Evolutionary conservation across 1,140 invertebrate species (phyloP).

Genomic region (Euborellia annulipes): DNA sequence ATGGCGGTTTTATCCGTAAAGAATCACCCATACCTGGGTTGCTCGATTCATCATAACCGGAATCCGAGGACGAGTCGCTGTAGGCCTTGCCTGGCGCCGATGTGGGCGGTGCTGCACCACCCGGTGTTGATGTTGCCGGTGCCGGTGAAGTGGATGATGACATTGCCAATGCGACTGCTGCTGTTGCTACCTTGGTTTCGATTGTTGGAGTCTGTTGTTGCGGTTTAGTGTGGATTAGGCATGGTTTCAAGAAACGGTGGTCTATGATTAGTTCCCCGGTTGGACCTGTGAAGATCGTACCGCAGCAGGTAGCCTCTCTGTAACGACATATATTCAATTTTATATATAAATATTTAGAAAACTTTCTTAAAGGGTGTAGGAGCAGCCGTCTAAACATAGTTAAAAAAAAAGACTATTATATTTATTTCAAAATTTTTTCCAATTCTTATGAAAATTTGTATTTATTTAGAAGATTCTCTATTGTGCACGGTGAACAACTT

Average conservation of each 20-base stretch:
- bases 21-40: conserved; percentile 29
- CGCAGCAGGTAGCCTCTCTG: conserved; percentile 56
- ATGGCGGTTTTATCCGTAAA: conserved; percentile 2
- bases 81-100: conserved; percentile 25
- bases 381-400: too few relatives aligned
- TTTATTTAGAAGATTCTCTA: too few relatives aligned
- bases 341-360: too few relatives aligned
- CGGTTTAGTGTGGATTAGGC: conserved; percentile 24
- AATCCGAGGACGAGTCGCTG: conserved; percentile 43
- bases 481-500: too few relatives aligned
- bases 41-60: conserved; percentile 43
- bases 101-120: conserved; percentile 6
- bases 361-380: too few relatives aligned
- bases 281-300: conserved; percentile 49
- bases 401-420: too few relatives aligned
- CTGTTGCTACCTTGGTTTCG: too few relatives aligned
- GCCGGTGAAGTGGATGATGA: too few relatives aligned
- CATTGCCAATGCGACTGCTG: background rate
- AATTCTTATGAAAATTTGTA: too few relatives aligned
- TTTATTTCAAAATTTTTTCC: too few relatives aligned
- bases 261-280: conserved; percentile 49
- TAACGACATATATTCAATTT: too few relatives aligned
- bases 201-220: conserved; percentile 7
- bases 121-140: conserved; percentile 3
- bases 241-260: conserved; percentile 41